Percentiles rank a stretch among this genome's conserved stretches.
Conservation (phyloP, 2,888 invertebrate species). For the Trissoscelio sp. region DNA sequence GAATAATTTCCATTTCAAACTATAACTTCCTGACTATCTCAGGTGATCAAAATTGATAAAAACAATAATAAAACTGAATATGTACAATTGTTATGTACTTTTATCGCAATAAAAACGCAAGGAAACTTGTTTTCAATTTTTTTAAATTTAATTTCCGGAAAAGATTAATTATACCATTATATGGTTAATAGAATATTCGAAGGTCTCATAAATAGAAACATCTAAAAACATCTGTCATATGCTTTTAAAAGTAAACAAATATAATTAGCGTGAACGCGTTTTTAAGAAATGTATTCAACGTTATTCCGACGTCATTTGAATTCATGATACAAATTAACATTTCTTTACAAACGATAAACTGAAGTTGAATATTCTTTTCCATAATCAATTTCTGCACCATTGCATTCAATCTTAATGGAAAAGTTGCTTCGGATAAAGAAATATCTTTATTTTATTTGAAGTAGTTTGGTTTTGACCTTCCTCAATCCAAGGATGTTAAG, state of each 20-base stretch:
- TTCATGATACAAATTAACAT: neutral
- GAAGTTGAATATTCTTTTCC: constrained; percentile 22
- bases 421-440: constrained; percentile 21
- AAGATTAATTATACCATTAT: neutral
- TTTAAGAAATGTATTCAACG: neutral
- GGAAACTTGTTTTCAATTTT: neutral
- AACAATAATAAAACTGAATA: too few species aligned
- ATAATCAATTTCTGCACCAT: neutral
- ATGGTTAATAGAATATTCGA: neutral
- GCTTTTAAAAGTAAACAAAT: neutral
- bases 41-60: too few species aligned
- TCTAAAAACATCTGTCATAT: neutral
- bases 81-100: neutral
- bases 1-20: too few species aligned
- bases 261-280: neutral
- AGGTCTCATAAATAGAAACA: neutral
- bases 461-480: constrained; percentile 53
- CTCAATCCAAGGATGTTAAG: constrained; percentile 61
- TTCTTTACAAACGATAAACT: constrained; percentile 19
- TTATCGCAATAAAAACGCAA: neutral
- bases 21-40: too few species aligned
- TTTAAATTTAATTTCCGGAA: neutral
- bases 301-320: neutral
- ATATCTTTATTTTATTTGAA: constrained; percentile 48
- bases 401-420: constrained; percentile 8